These are phyloP conservation scores for Chaetodon trifascialis DNA, from an alignment of 2,113 vertebrate species.

Conservation along the genomic window DNA sequence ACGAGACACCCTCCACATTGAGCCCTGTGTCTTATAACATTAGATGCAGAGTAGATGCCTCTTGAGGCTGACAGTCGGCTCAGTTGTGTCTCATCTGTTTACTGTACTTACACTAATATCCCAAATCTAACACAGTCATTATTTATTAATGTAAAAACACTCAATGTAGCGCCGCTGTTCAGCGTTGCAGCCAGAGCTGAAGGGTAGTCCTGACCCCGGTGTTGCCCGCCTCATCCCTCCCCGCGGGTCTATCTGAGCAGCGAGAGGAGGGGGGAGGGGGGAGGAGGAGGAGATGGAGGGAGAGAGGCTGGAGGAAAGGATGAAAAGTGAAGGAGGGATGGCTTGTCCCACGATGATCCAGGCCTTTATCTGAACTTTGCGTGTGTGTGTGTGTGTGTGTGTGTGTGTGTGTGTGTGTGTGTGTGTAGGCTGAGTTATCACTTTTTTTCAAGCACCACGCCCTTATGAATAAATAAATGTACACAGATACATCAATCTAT, in stretches of 20 bases:
- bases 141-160: constrained; percentile 27
- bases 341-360: background rate
- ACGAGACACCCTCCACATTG: background rate
- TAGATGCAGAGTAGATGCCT: background rate
- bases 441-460: background rate
- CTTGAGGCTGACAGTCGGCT: background rate
- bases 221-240: background rate
- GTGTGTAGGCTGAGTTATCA: constrained; percentile 26
- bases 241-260: background rate
- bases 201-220: constrained; percentile 6
- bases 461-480: background rate
- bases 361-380: background rate
- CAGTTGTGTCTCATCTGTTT: constrained; percentile 2
- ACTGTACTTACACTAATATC: constrained; percentile 24
- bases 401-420: background rate
- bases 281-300: background rate
- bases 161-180: background rate
- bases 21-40: constrained; percentile 1
- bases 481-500: background rate
- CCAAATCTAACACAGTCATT: constrained; percentile 18
- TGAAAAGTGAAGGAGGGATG: background rate
- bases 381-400: background rate
- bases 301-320: background rate
- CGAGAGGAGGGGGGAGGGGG: background rate
- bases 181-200: background rate